Evolutionary conservation across 1,140 invertebrate genomes (phyloP), one percentile per base, ranked within the genome.

Genomic region (Aphelinus certus): DNA sequence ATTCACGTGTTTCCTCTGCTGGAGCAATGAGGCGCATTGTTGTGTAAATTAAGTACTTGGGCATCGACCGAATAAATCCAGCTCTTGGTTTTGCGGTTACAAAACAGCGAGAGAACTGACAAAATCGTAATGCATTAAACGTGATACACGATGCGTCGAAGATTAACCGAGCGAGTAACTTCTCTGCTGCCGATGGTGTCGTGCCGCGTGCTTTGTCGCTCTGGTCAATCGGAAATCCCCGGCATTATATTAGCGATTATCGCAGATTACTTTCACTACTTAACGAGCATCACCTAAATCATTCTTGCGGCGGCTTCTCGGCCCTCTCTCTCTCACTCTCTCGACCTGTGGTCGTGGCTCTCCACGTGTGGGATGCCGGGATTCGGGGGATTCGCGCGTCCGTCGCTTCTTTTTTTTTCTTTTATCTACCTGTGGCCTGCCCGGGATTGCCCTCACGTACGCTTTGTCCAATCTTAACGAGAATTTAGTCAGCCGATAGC

Each of bases 231-330:
- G 49, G 60, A 42, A 48, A 58, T 58, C 45, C 55, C 47, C 56
- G n/a, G 49, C 43, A 71, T 60, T 73, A 66, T 60, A 66, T 72
- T 53, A 60, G 71, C 63, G 9, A 73, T 57, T 48, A 53, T 73
- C 71, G 56, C 7, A 6, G 62, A 45, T 72, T 58, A 66, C 42
- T 57, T 60, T 66, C n/a, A 58, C 9, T 66, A 49, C 46, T 66
- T 66, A 66, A 60, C 56, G 63, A 66, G 56, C 55, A 62, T 2
- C 43, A 26, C 10, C 48, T 73, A 73, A 73, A 73, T 73, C 64
- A 73, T 65, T 57, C 46, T 9, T n/a, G 48, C n/a, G 43, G 7
- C 47, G 2, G 7, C 53, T 55, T 45, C 43, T 3, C 5, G n/a
- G 48, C 10, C 55, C 7, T 67, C 2, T 7, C 10, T 26, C 26